Evolutionary conservation across 2,113 vertebrate genomes (phyloP), one percentile per base, ranked within the genome.

Genomic region (Cranoglanis bouderius): DNA sequence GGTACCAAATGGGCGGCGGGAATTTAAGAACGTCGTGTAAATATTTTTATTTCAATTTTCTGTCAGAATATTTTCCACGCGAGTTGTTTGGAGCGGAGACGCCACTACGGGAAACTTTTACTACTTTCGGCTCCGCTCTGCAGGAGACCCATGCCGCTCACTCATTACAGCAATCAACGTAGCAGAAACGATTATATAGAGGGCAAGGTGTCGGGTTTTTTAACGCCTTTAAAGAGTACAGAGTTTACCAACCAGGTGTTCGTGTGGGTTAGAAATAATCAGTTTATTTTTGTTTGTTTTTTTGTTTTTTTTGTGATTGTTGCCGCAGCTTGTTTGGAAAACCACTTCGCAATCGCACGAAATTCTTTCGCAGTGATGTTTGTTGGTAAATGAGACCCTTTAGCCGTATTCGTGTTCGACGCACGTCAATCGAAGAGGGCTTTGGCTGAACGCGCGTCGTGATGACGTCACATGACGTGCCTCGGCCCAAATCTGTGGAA

Each of bases 161-260:
- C 10, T 74, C 84, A 19, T 85, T 85, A 85, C 46, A 38, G n/a
- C 84, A 18, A 74, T 72, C 24, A 72, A 40, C 84, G 24, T 24
- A 3, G 46, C 65, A 12, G 81, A 59, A 59, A 59, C 3, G 4
- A 38, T 59, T 59, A 24, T 59, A 59, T 40, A 35, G n/a, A 21
- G 81, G 55, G 53, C 81, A 14, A 40, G 55, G 40, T 82, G 80
- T 82, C 32, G 3, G 49, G 1, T 32, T 53, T 55, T 53, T 12
- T n/a, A n/a, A 59, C 3, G 0, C 32, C 53, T 82, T 82, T 82
- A 57, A 82, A 82, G 46, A 49, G 46, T 10, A 8, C 51, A 59
- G 14, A 53, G 18, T 57, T 82, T 59, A 57, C 19, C 51, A 12
- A 21, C n/a, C 78, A 57, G 78, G 51, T 82, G 78, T 80, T 53